Evolutionary conservation across 2,888 invertebrate species (phyloP), one percentile per base, ranked within the genome.

Genomic region (Cheilosia grossa): DNA sequence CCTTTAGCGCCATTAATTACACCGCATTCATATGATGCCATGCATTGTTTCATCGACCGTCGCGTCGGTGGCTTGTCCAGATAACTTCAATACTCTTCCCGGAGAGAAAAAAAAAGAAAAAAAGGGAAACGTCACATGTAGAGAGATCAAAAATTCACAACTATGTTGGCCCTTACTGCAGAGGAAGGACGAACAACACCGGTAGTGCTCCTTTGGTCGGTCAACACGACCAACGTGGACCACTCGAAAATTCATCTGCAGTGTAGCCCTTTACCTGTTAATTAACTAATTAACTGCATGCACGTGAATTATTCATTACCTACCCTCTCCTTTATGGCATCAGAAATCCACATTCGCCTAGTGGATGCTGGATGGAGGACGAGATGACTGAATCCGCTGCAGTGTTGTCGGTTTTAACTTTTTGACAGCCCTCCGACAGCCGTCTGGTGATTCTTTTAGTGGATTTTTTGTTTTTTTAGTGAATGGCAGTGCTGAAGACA

Each of bases 231-330:
- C 27, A 27, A 24, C 13, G 30, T 58, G 80, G 85, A 72, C 75
- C 72, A 81, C 81, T 85, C 75, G 63, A 63, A 85, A 85, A 81
- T 85, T 75, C 85, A 85, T 85, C 75, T 67, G 85, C 85, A 85
- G 81, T 81, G 81, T 81, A 81, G 85, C 72, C 81, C 85, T 81
- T 77, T 81, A 81, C 85, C 85, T 85, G 85, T 85, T 81, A 85
- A 85, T 85, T 85, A 85, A 85, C 85, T 85, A 85, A 85, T 85
- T 85, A 85, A 85, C 85, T 85, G 75, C 85, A 81, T 85, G 81
- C 81, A 81, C 75, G 81, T 85, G 85, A 85, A 85, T 85, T 81
- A 85, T 85, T 85, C 85, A 85, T 85, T 24, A 24, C 21, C 21
- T 81, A 77, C 24, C 37, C 47, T 27, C 42, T 64, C 63, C 54